phyloP scores from a whole-genome alignment of 2,888 invertebrate genomes.

The Microctonus hyperodae region DNA sequence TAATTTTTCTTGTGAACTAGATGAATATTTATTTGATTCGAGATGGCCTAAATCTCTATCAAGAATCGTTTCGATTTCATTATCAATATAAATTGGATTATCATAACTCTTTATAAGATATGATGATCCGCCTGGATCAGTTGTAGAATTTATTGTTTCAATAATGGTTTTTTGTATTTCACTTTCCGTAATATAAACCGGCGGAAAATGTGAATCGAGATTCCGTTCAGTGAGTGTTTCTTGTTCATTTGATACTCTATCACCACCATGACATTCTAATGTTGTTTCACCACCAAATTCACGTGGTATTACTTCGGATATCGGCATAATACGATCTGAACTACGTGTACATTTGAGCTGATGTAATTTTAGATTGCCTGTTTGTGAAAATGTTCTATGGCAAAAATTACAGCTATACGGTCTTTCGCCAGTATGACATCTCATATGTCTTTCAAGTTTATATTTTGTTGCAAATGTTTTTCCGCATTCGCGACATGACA shows the following conservation, averaged over 20 bases:
- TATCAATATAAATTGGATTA: conserved; percentile 54
- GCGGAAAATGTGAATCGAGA: conserved; percentile 45
- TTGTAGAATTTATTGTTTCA: conserved; percentile 55
- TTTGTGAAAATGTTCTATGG: conserved; percentile 57
- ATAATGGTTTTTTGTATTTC: conserved; percentile 58
- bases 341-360: conserved; percentile 48
- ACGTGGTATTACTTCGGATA: conserved; percentile 37
- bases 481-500: conserved; percentile 53
- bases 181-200: conserved; percentile 54
- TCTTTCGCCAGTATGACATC: conserved; percentile 57
- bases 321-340: conserved; percentile 36
- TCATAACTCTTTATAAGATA: conserved; percentile 54
- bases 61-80: conserved; percentile 54
- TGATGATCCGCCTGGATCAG: conserved; percentile 48
- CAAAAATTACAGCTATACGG: conserved; percentile 57
- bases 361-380: conserved; percentile 57
- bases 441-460: conserved; percentile 53
- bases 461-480: conserved; percentile 59
- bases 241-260: conserved; percentile 13
- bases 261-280: conserved; percentile 14
- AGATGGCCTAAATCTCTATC: conserved; percentile 53
- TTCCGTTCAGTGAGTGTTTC: conserved; percentile 15
- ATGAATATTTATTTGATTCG: conserved; percentile 48
- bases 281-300: conserved; percentile 27
- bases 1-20: conserved; percentile 44